Conservation (phyloP, 2,113 vertebrate genomes). For the Lepisosteus oculatus region DNA sequence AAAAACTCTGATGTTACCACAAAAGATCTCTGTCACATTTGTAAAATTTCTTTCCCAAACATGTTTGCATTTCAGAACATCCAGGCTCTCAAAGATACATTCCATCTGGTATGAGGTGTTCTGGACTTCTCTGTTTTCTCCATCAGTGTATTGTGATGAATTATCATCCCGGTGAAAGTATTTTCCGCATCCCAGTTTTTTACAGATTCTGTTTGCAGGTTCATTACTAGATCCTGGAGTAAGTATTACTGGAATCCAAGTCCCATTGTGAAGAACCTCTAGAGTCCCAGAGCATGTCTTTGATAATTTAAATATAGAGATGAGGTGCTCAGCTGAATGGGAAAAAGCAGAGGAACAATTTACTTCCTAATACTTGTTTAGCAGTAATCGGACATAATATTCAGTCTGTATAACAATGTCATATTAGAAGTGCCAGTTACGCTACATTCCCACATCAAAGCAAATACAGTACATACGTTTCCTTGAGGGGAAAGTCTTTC, state of each 20-base stretch:
- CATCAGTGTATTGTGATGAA: not conserved
- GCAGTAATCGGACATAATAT: too few species aligned
- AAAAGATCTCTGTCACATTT: constrained; percentile 24
- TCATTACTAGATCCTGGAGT: not conserved
- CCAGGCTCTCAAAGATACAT: constrained; percentile 36
- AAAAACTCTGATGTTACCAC: constrained; percentile 35
- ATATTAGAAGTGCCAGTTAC: too few species aligned
- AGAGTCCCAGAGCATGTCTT: constrained; percentile 43
- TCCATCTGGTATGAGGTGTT: constrained; percentile 34
- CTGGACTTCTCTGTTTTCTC: too few species aligned
- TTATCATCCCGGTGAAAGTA: accelerated
- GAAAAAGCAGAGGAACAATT: too few species aligned
- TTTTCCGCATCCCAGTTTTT: constrained; percentile 39
- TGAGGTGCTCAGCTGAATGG: constrained; percentile 21
- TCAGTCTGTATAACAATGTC: too few species aligned
- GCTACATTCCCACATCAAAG: too few species aligned
- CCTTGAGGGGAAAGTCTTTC: too few species aligned
- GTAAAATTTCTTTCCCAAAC: constrained; percentile 24
- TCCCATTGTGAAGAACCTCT: constrained; percentile 14
- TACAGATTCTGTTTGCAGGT: constrained; percentile 37
- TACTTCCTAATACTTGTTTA: too few species aligned
- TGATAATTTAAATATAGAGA: constrained; percentile 2
- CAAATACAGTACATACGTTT: too few species aligned
- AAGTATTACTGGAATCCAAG: constrained; percentile 15
- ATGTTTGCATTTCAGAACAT: constrained; percentile 47